Evolutionary conservation across 1,140 invertebrate genomes (phyloP).

Genomic region (Ceratoteleas bidentatus): DNA sequence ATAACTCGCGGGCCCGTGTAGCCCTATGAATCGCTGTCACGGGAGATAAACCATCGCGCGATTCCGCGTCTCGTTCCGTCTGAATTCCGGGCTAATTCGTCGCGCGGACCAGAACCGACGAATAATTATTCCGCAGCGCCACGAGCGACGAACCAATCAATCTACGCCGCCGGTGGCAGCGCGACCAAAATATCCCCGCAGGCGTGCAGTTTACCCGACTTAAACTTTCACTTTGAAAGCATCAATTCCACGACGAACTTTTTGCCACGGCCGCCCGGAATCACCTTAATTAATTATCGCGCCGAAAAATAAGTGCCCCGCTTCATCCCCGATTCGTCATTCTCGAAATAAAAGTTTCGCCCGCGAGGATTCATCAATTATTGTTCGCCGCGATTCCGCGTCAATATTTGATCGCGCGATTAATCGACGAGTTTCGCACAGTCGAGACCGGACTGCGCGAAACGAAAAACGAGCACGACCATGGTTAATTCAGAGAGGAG

Average conservation of each 20-base stretch:
- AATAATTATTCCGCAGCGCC: slow-evolving; percentile 73
- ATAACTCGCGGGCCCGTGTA: slow-evolving; percentile 68
- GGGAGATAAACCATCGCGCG: slow-evolving; percentile 55
- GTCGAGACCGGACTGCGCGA: too few species aligned
- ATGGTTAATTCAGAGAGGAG: too few species aligned
- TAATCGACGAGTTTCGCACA: too few species aligned
- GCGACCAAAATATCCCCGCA: slow-evolving; percentile 62
- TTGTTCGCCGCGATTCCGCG: too few species aligned
- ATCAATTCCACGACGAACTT: slow-evolving; percentile 47
- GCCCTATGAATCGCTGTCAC: slow-evolving; percentile 62
- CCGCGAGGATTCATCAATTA: not conserved
- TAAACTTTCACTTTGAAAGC: slow-evolving; percentile 52
- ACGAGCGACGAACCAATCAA: slow-evolving; percentile 71
- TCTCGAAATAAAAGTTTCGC: slow-evolving; percentile 3
- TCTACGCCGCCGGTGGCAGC: slow-evolving; percentile 65
- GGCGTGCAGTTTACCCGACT: slow-evolving; percentile 43
- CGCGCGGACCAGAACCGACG: slow-evolving; percentile 65
- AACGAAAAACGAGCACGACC: too few species aligned
- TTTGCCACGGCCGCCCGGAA: slow-evolving; percentile 7
- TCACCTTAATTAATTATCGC: slow-evolving; percentile 43
- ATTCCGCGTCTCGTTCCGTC: slow-evolving; percentile 60
- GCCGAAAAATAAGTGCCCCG: not conserved
- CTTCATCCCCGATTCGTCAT: slow-evolving; percentile 6
- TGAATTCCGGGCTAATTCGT: slow-evolving; percentile 75
- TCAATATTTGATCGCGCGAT: too few species aligned